phyloP scores from a whole-genome alignment of 92 coral and sea anemone species.

The Umimayanthus chanpuru region DNA sequence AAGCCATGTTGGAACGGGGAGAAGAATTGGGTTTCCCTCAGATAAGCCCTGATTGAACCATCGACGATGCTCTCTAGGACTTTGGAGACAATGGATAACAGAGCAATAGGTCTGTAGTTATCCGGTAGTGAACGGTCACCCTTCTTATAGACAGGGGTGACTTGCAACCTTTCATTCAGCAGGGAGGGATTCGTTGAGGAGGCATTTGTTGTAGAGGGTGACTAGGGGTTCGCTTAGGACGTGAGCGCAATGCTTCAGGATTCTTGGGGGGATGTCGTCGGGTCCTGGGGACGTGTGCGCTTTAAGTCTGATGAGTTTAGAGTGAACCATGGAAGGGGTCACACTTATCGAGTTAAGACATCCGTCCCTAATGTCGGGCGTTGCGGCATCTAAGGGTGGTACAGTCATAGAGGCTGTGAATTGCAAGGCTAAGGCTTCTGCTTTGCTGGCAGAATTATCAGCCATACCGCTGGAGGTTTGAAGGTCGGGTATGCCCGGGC shows the following conservation, averaged over 20 bases:
- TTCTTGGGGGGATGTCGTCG: background rate
- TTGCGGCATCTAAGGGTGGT: background rate
- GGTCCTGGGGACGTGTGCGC: background rate
- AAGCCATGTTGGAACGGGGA: no score
- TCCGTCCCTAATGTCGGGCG: no score
- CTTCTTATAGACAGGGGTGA: background rate
- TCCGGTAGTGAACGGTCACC: background rate
- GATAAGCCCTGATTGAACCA: background rate
- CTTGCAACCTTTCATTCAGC: constrained; percentile 1
- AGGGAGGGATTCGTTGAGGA: background rate
- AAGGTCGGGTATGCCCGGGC: background rate
- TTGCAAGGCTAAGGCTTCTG: constrained; percentile 9
- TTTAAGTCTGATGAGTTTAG: background rate
- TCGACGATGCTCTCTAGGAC: background rate
- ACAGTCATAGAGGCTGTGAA: background rate
- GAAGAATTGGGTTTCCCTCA: background rate
- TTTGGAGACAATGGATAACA: no score
- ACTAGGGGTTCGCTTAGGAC: background rate
- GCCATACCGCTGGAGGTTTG: background rate
- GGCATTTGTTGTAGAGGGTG: background rate
- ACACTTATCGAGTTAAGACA: no score
- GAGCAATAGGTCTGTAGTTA: background rate
- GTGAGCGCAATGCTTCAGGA: background rate
- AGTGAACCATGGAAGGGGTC: background rate
- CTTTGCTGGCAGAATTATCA: background rate